Conservation (phyloP, 2,113 vertebrate species). For the Numenius arquata region DNA sequence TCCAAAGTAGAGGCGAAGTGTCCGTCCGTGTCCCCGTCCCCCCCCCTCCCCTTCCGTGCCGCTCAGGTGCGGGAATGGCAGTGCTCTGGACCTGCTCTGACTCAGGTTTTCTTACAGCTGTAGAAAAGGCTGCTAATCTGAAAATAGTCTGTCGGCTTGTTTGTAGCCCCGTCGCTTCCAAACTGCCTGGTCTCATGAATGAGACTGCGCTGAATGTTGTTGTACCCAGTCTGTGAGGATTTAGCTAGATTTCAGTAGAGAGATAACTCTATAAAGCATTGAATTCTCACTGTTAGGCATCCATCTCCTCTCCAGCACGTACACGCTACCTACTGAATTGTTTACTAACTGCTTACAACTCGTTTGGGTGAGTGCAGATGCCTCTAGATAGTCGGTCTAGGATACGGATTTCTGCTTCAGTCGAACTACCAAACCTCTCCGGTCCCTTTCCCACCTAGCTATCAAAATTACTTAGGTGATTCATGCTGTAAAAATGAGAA, state of each 20-base stretch:
- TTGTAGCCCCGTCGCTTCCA: not conserved
- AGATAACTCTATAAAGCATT: not conserved
- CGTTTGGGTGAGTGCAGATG: slow-evolving; percentile 1
- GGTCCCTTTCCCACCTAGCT: not conserved
- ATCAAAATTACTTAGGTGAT: slow-evolving; percentile 7
- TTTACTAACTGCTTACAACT: slow-evolving; percentile 38
- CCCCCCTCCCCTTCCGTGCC: not conserved
- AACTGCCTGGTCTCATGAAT: not conserved
- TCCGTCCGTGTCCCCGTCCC: too few relatives aligned
- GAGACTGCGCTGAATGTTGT: not conserved
- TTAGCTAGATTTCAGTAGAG: not conserved
- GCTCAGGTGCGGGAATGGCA: not conserved
- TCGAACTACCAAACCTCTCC: not conserved
- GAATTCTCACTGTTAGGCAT: not conserved
- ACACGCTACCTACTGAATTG: not conserved
- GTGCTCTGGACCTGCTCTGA: not conserved
- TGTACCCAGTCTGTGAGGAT: not conserved
- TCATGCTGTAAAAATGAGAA: not conserved
- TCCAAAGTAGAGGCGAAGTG: not conserved
- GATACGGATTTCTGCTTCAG: not conserved
- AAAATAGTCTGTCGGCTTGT: not conserved
- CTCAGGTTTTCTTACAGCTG: not conserved
- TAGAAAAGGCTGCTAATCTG: not conserved
- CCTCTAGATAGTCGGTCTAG: not conserved
- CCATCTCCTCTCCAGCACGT: not conserved